phyloP scores from a whole-genome alignment of 2,113 vertebrate genomes.

The Hystrix cristata region DNA sequence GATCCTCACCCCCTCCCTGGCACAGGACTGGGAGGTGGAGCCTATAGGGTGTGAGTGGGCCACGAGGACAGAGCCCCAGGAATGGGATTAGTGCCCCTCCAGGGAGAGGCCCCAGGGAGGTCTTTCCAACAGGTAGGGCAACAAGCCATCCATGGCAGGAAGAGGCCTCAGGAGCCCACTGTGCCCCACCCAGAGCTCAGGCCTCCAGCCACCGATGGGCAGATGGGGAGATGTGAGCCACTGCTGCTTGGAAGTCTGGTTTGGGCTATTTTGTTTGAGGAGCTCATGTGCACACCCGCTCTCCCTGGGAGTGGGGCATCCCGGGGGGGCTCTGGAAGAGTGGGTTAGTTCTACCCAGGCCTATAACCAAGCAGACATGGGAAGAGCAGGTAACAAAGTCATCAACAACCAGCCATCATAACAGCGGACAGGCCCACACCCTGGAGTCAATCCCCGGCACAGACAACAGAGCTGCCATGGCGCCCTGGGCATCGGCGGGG shows the following conservation, averaged over 20 bases:
- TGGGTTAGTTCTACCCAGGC: neutral
- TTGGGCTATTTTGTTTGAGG: neutral
- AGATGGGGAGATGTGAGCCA: neutral
- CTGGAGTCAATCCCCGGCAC: neutral
- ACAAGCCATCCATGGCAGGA: no score
- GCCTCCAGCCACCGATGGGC: neutral
- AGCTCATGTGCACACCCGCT: neutral
- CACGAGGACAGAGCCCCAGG: no score
- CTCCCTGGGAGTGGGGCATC: neutral
- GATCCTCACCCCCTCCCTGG: no score
- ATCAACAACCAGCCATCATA: rapidly evolving
- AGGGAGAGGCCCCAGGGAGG: no score
- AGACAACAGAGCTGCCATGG: rapidly evolving
- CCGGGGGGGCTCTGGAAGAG: neutral
- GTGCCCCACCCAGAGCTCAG: no score
- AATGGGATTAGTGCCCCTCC: no score
- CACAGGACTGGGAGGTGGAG: no score
- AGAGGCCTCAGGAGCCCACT: no score
- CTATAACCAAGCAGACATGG: neutral
- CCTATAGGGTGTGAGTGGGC: no score
- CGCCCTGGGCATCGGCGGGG: neutral
- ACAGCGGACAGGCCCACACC: rapidly evolving
- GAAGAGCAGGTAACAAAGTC: neutral
- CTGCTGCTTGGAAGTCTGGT: neutral
- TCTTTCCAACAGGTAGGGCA: no score